Conservation (phyloP, 2,113 vertebrate species). For the Shinisaurus crocodilurus region DNA sequence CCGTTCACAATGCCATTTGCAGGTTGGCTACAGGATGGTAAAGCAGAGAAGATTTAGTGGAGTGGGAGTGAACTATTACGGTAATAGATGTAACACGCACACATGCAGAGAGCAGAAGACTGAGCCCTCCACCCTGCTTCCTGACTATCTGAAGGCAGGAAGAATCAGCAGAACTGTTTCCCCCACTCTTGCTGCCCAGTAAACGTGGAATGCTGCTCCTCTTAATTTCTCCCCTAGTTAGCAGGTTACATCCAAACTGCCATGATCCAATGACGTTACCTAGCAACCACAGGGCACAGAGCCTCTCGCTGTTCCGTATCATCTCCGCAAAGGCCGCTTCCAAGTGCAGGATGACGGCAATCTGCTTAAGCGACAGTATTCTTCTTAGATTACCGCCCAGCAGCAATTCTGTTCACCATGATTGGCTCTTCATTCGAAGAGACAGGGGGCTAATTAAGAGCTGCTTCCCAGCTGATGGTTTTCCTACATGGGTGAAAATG, state of each 20-base stretch:
- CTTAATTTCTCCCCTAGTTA: background rate
- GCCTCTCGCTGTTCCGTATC: background rate
- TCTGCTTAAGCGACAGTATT: background rate
- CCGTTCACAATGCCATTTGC: background rate
- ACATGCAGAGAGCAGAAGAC: background rate
- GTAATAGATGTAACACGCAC: background rate
- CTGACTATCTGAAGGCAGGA: background rate
- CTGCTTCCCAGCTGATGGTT: background rate
- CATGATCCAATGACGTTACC: constrained; percentile 9
- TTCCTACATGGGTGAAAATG: background rate
- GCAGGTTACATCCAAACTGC: constrained; percentile 10
- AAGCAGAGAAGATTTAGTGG: background rate
- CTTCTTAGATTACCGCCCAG: background rate
- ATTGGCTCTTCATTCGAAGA: background rate
- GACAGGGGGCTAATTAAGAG: background rate
- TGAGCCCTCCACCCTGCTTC: background rate
- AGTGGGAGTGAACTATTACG: background rate
- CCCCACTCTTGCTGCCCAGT: background rate
- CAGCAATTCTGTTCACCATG: background rate
- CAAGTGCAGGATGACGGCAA: background rate
- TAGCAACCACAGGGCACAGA: constrained; percentile 8
- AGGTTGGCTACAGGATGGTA: background rate
- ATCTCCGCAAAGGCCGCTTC: background rate
- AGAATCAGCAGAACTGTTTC: background rate
- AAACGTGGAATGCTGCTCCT: fast-evolving